Evolutionary conservation across 2,888 invertebrate species (phyloP), one percentile per base, ranked within the genome.

Genomic region (Nymphalis polychloros): DNA sequence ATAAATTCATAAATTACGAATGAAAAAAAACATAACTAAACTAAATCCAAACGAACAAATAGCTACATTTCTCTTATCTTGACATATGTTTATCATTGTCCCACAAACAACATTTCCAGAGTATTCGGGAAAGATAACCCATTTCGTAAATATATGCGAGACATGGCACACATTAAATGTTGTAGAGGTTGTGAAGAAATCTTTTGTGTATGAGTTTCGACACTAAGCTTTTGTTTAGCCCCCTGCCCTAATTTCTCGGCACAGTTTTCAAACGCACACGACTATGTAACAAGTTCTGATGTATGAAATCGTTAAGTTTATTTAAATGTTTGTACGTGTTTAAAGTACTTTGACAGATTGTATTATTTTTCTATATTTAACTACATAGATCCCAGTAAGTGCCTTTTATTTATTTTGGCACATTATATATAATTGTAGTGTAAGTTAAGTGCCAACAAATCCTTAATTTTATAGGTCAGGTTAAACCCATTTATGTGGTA

Each of bases 221-320:
- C 72, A 60, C 65, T 52, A 48, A 59, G 67, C 72, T 70, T 41
- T 72, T 72, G 72, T 72, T 68, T 71, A 66, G 63, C 63, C 55
- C 60, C 67, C 64, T 63, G 67, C 48, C 72, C 72, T 57, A 69
- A 69, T 72, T 72, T 63, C 64, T 46, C 70, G 70, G 57, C 63
- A 72, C 68, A 35, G 49, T 66, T 69, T 59, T 53, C 16, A 65
- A 68, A 64, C 64, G 65, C 65, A 60, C 60, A 64, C 48, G 49
- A 48, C 49, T 48, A 64, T n/a, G 41, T 70, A 67, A 69, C 61
- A 55, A 63, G 49, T 60, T 59, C 20, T 63, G 27, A 66, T 55
- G 49, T 60, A 59, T 60, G 63, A 70, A 63, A 55, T 63, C 69
- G 63, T 67, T 53, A 59, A 67, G 31, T 59, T 66, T 59, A 52